These are phyloP conservation scores for Syngnathoides biaculeatus DNA, from an alignment of 2,113 vertebrate species.

Conservation along the genomic window DNA sequence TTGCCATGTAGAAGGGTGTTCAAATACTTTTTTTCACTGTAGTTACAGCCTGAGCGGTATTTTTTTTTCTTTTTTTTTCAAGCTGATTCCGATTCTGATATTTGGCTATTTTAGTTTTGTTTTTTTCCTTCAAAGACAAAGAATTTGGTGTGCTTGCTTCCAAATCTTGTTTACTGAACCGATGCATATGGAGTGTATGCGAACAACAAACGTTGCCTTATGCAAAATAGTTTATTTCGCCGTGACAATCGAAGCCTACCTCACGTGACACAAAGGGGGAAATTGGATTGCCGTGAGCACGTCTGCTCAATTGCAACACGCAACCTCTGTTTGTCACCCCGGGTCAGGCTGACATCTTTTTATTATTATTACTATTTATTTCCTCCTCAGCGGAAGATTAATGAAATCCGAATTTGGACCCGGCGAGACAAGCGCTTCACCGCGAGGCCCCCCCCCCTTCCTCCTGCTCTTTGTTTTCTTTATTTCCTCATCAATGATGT, in stretches of 20 bases:
- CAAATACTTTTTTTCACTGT: too few relatives aligned
- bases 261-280: constrained; percentile 33
- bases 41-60: too few relatives aligned
- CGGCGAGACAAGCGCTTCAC: constrained; percentile 11
- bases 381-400: constrained; percentile 25
- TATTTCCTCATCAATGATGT: constrained; percentile 59
- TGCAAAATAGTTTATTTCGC: background rate
- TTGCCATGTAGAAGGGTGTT: too few relatives aligned
- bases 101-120: too few relatives aligned
- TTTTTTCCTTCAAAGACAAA: too few relatives aligned
- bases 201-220: background rate
- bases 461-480: constrained; percentile 56
- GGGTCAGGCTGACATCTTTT: background rate
- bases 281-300: background rate
- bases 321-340: background rate
- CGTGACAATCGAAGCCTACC: constrained; percentile 3
- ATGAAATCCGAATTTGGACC: constrained; percentile 29
- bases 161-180: too few relatives aligned
- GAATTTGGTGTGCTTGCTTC: too few relatives aligned
- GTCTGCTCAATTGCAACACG: constrained; percentile 14
- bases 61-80: too few relatives aligned
- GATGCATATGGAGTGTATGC: background rate
- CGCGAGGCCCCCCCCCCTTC: background rate
- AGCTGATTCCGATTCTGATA: too few relatives aligned
- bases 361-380: constrained; percentile 4